These are phyloP conservation scores for Idaea straminata DNA, from an alignment of 2,888 invertebrate genomes.

Conservation along the genomic window DNA sequence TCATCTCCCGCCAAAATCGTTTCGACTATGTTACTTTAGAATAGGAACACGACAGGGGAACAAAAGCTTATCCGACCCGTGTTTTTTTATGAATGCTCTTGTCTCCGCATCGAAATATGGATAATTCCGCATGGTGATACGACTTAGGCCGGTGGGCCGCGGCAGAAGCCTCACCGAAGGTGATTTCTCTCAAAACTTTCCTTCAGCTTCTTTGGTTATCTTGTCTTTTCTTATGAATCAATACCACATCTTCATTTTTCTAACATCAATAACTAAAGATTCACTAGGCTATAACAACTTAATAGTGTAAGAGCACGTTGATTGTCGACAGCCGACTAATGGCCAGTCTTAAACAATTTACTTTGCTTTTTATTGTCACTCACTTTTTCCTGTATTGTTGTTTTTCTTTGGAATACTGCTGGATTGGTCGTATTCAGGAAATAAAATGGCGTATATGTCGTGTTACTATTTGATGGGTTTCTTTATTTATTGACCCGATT, in stretches of 20 bases:
- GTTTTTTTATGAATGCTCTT: too few species aligned
- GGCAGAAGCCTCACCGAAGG: too few species aligned
- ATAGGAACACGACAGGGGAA: too few species aligned
- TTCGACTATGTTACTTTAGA: too few species aligned
- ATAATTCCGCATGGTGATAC: too few species aligned
- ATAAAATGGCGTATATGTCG: background rate
- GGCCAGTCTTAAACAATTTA: constrained; percentile 66
- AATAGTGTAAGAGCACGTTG: constrained; percentile 69
- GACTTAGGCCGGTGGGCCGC: too few species aligned
- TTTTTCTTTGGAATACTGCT: constrained; percentile 31
- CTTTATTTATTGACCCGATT: background rate
- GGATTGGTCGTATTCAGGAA: background rate
- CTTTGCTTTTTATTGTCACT: constrained; percentile 47
- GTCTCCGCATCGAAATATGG: too few species aligned
- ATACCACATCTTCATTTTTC: constrained; percentile 35
- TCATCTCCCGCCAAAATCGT: too few species aligned
- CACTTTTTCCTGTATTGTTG: constrained; percentile 38
- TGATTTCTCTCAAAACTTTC: too few species aligned
- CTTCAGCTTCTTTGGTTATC: too few species aligned
- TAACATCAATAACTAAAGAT: constrained; percentile 24
- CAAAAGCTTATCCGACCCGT: too few species aligned
- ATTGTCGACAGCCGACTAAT: constrained; percentile 61
- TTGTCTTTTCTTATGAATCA: background rate
- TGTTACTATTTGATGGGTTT: background rate
- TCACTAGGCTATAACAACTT: constrained; percentile 64